These are phyloP conservation scores for Eulemur albifrons DNA, from an alignment of 2,797 vertebrate species.

Conservation along the genomic window DNA sequence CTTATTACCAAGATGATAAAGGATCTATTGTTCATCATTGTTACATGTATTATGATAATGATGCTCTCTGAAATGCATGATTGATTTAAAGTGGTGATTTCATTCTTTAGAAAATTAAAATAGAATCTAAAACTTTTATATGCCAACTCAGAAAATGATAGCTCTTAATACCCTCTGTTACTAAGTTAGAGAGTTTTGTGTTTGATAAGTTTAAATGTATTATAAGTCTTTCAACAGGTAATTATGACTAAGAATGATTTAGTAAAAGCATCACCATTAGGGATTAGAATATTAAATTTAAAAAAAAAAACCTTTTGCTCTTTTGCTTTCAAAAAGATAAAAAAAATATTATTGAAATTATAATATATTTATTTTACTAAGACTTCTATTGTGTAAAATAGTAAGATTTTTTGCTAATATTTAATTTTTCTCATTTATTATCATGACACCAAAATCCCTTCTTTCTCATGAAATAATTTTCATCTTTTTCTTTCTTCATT, in stretches of 20 bases:
- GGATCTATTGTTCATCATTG: not conserved
- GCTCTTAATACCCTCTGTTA: not conserved
- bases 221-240: not conserved
- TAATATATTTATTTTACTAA: not conserved
- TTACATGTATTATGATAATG: constrained; percentile 44
- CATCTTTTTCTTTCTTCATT: not conserved
- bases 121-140: constrained; percentile 48
- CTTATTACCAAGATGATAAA: constrained; percentile 51
- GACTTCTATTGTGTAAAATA: not conserved
- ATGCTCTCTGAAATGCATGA: constrained; percentile 26
- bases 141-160: not conserved
- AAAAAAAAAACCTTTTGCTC: not conserved
- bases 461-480: not conserved
- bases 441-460: not conserved
- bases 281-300: not conserved
- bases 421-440: not conserved
- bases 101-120: constrained; percentile 64
- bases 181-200: not conserved
- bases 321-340: not conserved
- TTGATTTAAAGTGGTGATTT: constrained; percentile 34
- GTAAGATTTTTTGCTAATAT: not conserved
- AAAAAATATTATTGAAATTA: not conserved
- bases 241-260: constrained; percentile 6
- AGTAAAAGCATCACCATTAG: not conserved
- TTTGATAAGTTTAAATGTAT: constrained; percentile 19